phyloP scores from a whole-genome alignment of 2,888 invertebrate genomes.

The Ganaspis brasiliensis region DNA sequence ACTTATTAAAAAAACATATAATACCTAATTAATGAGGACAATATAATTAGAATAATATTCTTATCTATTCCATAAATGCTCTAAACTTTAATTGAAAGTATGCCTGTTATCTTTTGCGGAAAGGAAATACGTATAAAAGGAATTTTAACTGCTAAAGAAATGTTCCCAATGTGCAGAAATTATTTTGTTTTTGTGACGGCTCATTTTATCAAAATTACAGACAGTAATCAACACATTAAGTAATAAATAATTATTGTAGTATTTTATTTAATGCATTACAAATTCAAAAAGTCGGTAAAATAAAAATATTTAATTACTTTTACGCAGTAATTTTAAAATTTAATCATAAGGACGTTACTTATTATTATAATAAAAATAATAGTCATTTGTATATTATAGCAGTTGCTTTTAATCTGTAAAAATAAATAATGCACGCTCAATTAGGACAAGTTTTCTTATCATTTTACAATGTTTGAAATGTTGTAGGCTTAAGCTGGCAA shows the following conservation, averaged over 20 bases:
- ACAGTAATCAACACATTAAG: conserved; percentile 66
- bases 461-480: conserved; percentile 1
- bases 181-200: conserved; percentile 61
- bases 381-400: not conserved
- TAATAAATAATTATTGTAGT: conserved; percentile 68
- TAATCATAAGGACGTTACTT: too few species aligned
- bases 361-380: too few species aligned
- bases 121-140: conserved; percentile 25
- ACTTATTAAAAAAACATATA: too few species aligned
- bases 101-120: conserved; percentile 13
- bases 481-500: not conserved
- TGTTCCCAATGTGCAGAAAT: not conserved
- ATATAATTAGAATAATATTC: not conserved
- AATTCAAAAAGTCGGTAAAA: conserved; percentile 55
- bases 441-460: not conserved
- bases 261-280: too few species aligned
- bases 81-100: not conserved
- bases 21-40: too few species aligned
- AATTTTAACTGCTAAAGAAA: conserved; percentile 16
- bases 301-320: not conserved
- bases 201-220: conserved; percentile 62
- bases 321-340: too few species aligned
- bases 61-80: conserved; percentile 11
- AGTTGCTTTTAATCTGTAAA: not conserved
- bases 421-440: not conserved